Base-by-base conservation (phyloP, 1,140 invertebrate species). In the Zaprionus lachaisei region DNA sequence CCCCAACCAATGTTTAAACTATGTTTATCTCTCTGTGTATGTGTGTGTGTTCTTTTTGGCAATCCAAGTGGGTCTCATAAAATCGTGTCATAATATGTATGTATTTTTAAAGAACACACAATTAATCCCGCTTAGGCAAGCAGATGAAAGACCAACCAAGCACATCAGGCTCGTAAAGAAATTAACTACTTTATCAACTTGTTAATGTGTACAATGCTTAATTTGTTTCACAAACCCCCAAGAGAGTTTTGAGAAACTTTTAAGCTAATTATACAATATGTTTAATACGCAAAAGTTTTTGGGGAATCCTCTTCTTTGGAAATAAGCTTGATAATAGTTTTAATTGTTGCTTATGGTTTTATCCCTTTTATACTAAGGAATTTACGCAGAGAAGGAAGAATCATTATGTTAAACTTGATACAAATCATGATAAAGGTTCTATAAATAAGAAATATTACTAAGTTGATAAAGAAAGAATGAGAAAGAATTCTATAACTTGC, bases 111-210 rank as follows among this genome's bases (percentile, higher is more conserved):
- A 54, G 47, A 44, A 51, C 56, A 73, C 41, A 47, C 74, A 51
- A 69, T 56, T 17, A 62, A 74, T 67, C 56, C 63, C 41, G 57
- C 54, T 57, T 74, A 28, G 73, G 34, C 64, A 63, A 47, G 49
- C 44, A 61, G 57, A 85, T 57, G 37, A 41, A 69, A 34, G 31
- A 12, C 61, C 14, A 54, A 58, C n/a, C 20, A 5, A n/a, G 20
- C 22, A 28, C 31, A 34, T 34, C 55, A 54, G n/a, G 49, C 51
- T 56, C 34, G 56, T 65, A 7, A 69, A 55, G 34, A 41, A 61
- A 65, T 49, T 56, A 66, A 70, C 66, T 31, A 37, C 47, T 47
- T 47, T 17, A 20, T n/a, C 60, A 70, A 70, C 37, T 44, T 37
- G 20, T 51, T 54, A 37, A 26, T 44, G 51, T 67, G 57, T 47